Conservation (phyloP, 2,113 vertebrate genomes). For the Tinamus guttatus region DNA sequence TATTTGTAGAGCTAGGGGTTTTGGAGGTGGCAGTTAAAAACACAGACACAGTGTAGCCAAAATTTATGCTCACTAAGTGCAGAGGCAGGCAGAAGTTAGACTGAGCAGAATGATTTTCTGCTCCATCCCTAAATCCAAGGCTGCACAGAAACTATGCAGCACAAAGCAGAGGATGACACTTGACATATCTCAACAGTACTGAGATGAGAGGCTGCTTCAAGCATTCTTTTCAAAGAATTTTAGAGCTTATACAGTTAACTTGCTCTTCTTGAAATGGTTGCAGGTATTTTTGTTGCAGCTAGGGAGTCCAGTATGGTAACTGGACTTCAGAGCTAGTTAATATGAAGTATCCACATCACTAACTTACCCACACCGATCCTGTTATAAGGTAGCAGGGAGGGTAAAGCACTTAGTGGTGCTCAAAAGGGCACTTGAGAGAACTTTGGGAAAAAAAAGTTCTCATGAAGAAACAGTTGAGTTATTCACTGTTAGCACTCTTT, state of each 20-base stretch:
- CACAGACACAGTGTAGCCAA: neutral
- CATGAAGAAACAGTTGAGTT: neutral
- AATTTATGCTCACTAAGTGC: neutral
- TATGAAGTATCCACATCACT: neutral
- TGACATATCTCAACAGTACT: neutral
- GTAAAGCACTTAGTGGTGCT: neutral
- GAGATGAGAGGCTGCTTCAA: too few species aligned
- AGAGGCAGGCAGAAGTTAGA: neutral
- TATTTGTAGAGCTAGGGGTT: neutral
- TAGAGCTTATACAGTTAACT: neutral
- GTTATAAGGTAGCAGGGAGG: too few species aligned
- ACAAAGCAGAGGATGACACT: neutral
- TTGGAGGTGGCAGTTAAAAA: neutral
- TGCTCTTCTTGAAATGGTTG: neutral
- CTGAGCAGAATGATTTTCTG: neutral
- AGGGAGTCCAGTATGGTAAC: neutral
- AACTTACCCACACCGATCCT: neutral
- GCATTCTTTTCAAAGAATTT: neutral
- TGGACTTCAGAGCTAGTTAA: neutral
- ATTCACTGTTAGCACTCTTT: neutral
- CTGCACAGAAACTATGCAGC: neutral
- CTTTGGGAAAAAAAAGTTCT: neutral
- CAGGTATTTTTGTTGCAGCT: neutral
- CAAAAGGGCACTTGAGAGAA: neutral
- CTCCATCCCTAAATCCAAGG: neutral